phyloP scores from a whole-genome alignment of 2,113 vertebrate genomes.

The Malurus melanocephalus region DNA sequence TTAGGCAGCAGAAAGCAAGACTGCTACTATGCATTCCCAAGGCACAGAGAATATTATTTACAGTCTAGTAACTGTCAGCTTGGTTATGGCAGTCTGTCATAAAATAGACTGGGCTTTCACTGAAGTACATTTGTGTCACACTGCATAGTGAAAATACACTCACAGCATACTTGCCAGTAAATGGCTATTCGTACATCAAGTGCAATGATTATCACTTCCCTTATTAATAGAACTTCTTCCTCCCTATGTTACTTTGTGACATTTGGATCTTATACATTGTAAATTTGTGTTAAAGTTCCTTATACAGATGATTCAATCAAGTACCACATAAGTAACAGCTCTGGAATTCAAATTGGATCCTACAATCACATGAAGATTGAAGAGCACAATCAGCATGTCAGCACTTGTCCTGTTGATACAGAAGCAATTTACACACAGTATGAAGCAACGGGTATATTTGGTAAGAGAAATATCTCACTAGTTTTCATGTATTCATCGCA shows the following conservation, averaged over 20 bases:
- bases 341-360: constrained; percentile 73
- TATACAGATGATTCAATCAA: constrained; percentile 44
- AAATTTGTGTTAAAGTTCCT: not conserved
- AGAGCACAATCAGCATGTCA: not conserved
- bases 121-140: not conserved
- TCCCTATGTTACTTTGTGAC: not conserved
- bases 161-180: not conserved
- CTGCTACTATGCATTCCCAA: not conserved
- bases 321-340: constrained; percentile 59
- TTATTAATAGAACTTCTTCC: not conserved
- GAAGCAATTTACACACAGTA: not conserved
- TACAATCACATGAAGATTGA: constrained; percentile 68
- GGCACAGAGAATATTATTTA: not conserved
- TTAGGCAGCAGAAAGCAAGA: not conserved
- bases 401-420: not conserved
- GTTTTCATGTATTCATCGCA: not conserved
- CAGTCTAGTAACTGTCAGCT: not conserved
- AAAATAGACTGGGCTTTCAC: not conserved
- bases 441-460: constrained; percentile 50
- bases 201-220: not conserved
- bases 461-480: constrained; percentile 57
- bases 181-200: not conserved
- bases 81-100: not conserved
- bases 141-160: not conserved
- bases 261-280: not conserved